Evolutionary conservation across 2,797 vertebrate species (phyloP), one percentile per base, ranked within the genome.

Genomic region (Pangasius larnaudii): DNA sequence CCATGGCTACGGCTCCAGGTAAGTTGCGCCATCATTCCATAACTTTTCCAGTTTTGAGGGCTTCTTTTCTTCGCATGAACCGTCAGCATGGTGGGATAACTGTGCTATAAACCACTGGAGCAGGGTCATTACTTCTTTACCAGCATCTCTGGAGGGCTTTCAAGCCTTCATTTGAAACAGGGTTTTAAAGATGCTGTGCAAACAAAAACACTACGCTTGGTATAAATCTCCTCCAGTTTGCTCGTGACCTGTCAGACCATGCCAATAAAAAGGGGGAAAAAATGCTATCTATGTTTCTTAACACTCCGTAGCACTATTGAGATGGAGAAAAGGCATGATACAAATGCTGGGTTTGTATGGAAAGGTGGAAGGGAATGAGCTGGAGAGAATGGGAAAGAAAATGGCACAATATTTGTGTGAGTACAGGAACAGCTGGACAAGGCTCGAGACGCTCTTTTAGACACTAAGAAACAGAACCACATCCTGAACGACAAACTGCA

Each of bases 401-500:
- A 51, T 90, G 59, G 22, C 61, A 53, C 80, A 46, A 72, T 39
- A 79, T 51, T 0, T 65, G 30, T 85, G n/a, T 81, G 36, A 86
- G 39, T 80, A 36, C 89, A 98, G 97, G 96, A 96, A 85, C 94
- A 90, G 33, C 87, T 97, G 91, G 96, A 96, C 89, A 91, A 94
- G n/a, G 92, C 93, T 33, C 91, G 88, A 46, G 94, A 94, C 56
- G 88, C 92, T 33, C 94, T 97, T 65, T 94, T 94, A 19, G 95
- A 96, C 53, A 95, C 93, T 88, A 96, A 96, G 90, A 95, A 91
- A 89, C 94, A 95, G 89, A 95, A 94, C 91, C 94, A 95, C 78
- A 86, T 78, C 24, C 94, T 96, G 72, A 92, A 92, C 5, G 93
- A 95, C 89, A 93, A 91, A 53, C 92, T 89, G 69, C 94, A 94